Percentiles rank a stretch among this genome's conserved stretches.
These are phyloP conservation scores for Catharus ustulatus DNA, from an alignment of 2,797 vertebrate species.

Conservation along the genomic window DNA sequence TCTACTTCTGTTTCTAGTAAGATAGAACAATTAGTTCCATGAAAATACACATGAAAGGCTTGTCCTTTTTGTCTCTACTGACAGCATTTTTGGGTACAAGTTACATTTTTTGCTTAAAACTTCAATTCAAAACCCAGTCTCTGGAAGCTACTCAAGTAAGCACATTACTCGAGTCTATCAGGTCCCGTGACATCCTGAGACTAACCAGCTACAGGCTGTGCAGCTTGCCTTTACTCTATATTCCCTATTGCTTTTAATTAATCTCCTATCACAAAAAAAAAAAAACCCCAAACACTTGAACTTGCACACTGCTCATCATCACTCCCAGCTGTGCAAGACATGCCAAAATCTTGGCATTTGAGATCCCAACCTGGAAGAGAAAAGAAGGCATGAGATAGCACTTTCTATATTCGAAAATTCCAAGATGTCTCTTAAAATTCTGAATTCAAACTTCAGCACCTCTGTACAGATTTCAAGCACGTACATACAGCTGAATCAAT, in stretches of 20 bases:
- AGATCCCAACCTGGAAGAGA: background rate
- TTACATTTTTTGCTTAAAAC: background rate
- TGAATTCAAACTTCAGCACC: background rate
- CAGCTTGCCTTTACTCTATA: background rate
- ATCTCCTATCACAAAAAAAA: background rate
- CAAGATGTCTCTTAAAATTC: background rate
- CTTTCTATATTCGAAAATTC: background rate
- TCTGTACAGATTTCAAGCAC: background rate
- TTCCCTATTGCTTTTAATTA: background rate
- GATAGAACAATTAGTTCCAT: background rate
- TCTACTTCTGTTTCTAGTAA: constrained; percentile 31
- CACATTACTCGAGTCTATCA: background rate
- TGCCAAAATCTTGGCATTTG: background rate
- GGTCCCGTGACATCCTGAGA: background rate
- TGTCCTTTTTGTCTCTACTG: background rate
- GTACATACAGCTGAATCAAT: background rate
- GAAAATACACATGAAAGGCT: background rate
- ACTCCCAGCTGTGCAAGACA: background rate
- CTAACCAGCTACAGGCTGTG: background rate
- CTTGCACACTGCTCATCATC: background rate
- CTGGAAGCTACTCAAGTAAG: background rate
- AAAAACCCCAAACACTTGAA: background rate
- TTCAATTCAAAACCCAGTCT: background rate
- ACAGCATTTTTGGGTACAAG: background rate
- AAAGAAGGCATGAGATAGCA: background rate